Conservation (phyloP, 2,113 vertebrate species). For the Triplophysa dalaica region DNA sequence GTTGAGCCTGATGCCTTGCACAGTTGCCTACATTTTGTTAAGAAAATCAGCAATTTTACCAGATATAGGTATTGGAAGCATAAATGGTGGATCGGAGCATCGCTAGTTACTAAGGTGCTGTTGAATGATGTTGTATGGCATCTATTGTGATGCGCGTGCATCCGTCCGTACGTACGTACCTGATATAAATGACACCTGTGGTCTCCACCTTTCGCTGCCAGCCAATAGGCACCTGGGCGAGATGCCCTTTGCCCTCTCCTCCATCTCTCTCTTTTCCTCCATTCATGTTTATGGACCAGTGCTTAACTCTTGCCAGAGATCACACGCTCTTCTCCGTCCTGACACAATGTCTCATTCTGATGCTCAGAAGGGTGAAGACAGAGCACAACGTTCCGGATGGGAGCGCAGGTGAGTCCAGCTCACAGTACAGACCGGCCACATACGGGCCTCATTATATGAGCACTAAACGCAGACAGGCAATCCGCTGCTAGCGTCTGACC, state of each 20-base stretch:
- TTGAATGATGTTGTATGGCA: no score
- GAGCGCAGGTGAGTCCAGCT: constrained; percentile 74
- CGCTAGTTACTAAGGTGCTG: no score
- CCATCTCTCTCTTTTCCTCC: constrained; percentile 94
- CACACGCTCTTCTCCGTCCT: constrained; percentile 86
- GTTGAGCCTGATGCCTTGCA: no score
- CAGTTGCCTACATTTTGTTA: no score
- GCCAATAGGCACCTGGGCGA: constrained; percentile 94
- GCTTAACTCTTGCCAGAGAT: constrained; percentile 85
- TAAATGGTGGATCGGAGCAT: no score
- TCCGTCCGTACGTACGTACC: constrained; percentile 74
- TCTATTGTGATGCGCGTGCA: no score
- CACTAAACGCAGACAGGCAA: constrained; percentile 72
- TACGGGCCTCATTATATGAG: constrained; percentile 79
- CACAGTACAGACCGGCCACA: constrained; percentile 84
- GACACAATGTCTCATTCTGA: constrained; percentile 82
- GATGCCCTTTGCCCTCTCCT: constrained; percentile 84
- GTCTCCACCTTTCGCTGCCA: constrained; percentile 92
- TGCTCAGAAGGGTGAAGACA: constrained; percentile 72
- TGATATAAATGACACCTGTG: constrained; percentile 88
- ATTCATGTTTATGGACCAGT: constrained; percentile 96
- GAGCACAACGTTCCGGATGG: constrained; percentile 71
- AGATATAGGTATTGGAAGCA: no score
- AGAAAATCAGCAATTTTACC: no score
- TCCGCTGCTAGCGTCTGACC: constrained; percentile 82